These are phyloP conservation scores for Tragelaphus scriptus DNA, from an alignment of 2,113 vertebrate genomes.

Conservation along the genomic window DNA sequence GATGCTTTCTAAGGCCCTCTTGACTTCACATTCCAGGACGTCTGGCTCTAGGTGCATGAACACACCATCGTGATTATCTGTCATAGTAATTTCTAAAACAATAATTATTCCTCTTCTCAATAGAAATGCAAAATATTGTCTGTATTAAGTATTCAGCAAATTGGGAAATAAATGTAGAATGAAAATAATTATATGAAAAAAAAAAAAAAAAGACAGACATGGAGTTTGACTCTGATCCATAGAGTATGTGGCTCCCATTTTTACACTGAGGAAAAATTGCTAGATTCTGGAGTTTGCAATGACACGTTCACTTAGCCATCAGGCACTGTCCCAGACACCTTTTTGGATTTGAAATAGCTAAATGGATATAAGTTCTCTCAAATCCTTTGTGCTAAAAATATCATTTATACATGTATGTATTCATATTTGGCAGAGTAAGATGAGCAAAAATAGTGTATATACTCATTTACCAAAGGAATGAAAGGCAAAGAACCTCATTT, in stretches of 20 bases:
- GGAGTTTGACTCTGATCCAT: too few relatives aligned
- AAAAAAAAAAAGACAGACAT: too few relatives aligned
- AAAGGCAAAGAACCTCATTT: not conserved
- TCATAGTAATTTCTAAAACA: not conserved
- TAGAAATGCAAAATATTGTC: not conserved
- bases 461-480: not conserved
- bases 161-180: not conserved
- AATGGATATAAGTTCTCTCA: not conserved
- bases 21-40: too few relatives aligned
- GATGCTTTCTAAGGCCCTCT: too few relatives aligned
- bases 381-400: not conserved
- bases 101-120: not conserved
- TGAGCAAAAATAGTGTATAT: not conserved
- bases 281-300: not conserved
- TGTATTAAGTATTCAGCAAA: not conserved
- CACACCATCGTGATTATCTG: too few relatives aligned
- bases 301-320: not conserved
- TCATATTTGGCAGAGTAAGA: not conserved
- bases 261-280: too few relatives aligned
- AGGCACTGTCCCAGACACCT: not conserved
- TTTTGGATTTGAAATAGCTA: not conserved
- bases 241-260: too few relatives aligned
- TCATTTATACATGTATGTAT: not conserved
- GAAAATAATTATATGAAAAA: not conserved
- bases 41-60: too few relatives aligned